Conservation (phyloP, 2,797 vertebrate genomes). For the Cossypha dichroa region DNA sequence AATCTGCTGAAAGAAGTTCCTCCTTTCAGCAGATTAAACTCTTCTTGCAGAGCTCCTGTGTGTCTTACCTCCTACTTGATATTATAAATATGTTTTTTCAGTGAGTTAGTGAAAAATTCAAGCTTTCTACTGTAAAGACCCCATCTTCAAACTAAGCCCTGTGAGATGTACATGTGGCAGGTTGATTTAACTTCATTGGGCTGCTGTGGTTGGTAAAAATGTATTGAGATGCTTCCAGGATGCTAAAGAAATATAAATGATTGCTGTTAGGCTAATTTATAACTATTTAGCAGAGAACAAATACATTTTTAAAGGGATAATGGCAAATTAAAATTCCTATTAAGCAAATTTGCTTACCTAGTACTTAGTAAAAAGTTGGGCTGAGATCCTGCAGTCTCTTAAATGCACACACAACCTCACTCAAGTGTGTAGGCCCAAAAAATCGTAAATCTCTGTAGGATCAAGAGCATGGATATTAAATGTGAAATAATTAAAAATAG, state of each 20-base stretch:
- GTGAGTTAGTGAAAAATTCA: not conserved
- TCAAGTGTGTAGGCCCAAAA: not conserved
- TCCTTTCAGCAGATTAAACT: not conserved
- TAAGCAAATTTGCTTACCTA: conserved; percentile 32
- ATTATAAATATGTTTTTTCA: conserved; percentile 30
- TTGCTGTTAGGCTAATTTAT: conserved; percentile 18
- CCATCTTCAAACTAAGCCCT: not conserved
- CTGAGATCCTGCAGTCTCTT: not conserved
- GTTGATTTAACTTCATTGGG: not conserved
- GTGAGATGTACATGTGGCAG: not conserved
- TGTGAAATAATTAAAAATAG: not conserved
- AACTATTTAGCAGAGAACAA: conserved; percentile 29
- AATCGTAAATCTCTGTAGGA: not conserved
- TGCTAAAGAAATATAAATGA: not conserved
- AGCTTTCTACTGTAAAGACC: not conserved
- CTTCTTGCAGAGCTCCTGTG: not conserved
- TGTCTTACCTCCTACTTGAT: not conserved
- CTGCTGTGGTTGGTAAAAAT: not conserved
- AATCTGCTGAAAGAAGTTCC: not conserved
- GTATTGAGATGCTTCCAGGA: conserved; percentile 3
- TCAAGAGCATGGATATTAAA: not conserved
- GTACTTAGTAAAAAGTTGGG: not conserved
- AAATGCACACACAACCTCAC: not conserved
- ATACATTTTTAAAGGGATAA: conserved; percentile 30
- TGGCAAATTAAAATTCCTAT: conserved; percentile 36